These are phyloP conservation scores for Asobara japonica DNA, from an alignment of 1,140 invertebrate species.

Conservation along the genomic window DNA sequence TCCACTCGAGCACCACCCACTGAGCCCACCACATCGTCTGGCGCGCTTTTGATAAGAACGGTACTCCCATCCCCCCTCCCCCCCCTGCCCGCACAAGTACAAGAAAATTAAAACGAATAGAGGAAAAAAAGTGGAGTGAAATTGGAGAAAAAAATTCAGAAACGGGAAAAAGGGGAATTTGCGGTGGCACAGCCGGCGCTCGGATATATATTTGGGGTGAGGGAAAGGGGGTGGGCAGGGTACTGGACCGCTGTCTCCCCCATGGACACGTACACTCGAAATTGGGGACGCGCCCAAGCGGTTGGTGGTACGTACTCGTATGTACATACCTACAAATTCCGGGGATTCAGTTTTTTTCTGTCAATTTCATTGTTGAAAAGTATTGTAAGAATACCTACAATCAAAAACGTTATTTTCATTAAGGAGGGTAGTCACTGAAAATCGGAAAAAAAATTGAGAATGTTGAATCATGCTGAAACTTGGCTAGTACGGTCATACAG, in stretches of 20 bases:
- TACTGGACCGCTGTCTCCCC: neutral
- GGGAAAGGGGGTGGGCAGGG: neutral
- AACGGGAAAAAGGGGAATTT: slow-evolving; percentile 9
- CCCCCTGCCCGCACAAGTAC: neutral
- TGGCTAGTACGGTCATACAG: too few relatives aligned
- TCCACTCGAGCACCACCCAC: neutral
- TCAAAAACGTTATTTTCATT: too few relatives aligned
- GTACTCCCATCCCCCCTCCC: neutral
- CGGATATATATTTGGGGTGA: slow-evolving; percentile 4
- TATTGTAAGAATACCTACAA: too few relatives aligned
- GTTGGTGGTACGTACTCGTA: too few relatives aligned
- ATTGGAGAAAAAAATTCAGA: slow-evolving; percentile 13
- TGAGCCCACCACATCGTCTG: neutral
- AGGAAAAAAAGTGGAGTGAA: neutral
- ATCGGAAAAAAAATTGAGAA: too few relatives aligned
- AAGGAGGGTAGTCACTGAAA: too few relatives aligned
- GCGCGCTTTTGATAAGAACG: neutral
- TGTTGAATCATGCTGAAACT: too few relatives aligned
- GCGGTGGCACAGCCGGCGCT: neutral
- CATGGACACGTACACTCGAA: neutral
- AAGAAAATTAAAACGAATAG: neutral
- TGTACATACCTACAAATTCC: neutral
- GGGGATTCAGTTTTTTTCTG: too few relatives aligned
- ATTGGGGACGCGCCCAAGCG: neutral
- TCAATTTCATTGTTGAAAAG: too few relatives aligned